A percentile compares a stretch with the other conserved stretches of the same genome.
Conservation (phyloP, 2,113 vertebrate species). For the Oreochromis niloticus region DNA sequence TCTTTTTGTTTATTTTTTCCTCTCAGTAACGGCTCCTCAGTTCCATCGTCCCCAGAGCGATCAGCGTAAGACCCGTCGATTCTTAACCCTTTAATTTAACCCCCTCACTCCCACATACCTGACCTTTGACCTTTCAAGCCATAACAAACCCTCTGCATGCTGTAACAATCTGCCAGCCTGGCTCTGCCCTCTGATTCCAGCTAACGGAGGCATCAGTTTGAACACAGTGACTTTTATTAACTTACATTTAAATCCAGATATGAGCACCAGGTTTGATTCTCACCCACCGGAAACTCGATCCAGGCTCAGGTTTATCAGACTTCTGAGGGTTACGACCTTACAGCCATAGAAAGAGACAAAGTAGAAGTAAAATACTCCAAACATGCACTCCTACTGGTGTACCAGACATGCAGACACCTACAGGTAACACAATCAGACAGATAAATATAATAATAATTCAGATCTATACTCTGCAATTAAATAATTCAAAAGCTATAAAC, state of each 20-base stretch:
- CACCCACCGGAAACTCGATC: background rate
- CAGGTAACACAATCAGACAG: background rate
- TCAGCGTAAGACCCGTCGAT: conserved; percentile 63
- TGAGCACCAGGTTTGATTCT: background rate
- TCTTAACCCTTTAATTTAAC: conserved; percentile 6
- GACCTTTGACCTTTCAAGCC: background rate
- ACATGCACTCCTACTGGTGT: background rate
- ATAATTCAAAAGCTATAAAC: background rate
- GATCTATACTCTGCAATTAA: background rate
- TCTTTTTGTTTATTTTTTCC: conserved; percentile 31
- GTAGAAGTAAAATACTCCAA: background rate
- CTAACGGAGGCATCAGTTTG: background rate
- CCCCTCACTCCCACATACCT: background rate
- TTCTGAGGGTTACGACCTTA: background rate
- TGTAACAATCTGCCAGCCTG: conserved; percentile 20
- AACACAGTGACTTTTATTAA: background rate
- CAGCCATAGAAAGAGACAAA: background rate
- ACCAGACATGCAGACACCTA: background rate
- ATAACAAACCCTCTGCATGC: conserved; percentile 49
- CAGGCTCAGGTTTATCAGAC: background rate
- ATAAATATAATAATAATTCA: background rate
- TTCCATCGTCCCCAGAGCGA: conserved; percentile 60
- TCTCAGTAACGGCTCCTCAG: conserved; percentile 68
- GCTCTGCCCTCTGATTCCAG: background rate
- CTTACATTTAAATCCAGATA: background rate